Conservation (phyloP, 2,888 invertebrate genomes). For the Gymnocheta viridis region DNA sequence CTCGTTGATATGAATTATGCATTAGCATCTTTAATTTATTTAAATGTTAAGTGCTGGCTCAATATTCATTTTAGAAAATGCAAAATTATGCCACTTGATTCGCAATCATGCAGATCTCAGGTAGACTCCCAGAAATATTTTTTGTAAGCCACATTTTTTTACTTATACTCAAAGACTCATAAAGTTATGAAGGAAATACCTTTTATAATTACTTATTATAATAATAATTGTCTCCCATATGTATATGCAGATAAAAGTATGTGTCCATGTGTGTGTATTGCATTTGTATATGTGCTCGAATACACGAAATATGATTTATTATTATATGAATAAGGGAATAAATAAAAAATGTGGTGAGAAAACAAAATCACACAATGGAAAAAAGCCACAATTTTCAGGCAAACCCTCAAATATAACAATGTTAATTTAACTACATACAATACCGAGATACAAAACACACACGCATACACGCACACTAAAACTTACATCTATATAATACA, state of each 20-base stretch:
- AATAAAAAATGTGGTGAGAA: background rate
- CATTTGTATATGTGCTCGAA: background rate
- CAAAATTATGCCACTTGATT: no score
- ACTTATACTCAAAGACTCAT: slow-evolving; percentile 14
- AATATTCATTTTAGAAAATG: no score
- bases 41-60: no score
- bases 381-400: slow-evolving; percentile 38
- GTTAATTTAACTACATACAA: slow-evolving; percentile 48
- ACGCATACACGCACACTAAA: background rate
- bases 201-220: slow-evolving; percentile 62
- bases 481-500: slow-evolving; percentile 5
- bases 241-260: background rate
- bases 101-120: no score
- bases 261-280: background rate
- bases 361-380: slow-evolving; percentile 23
- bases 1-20: no score
- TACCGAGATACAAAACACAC: slow-evolving; percentile 21
- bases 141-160: background rate
- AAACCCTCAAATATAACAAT: slow-evolving; percentile 43
- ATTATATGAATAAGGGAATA: slow-evolving; percentile 28
- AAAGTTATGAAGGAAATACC: slow-evolving; percentile 44
- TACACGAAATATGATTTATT: slow-evolving; percentile 69
- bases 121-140: background rate
- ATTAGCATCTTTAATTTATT: no score
- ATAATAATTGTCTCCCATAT: slow-evolving; percentile 67